Conservation (phyloP, 1,140 invertebrate species). For the Penaeus japonicus region DNA sequence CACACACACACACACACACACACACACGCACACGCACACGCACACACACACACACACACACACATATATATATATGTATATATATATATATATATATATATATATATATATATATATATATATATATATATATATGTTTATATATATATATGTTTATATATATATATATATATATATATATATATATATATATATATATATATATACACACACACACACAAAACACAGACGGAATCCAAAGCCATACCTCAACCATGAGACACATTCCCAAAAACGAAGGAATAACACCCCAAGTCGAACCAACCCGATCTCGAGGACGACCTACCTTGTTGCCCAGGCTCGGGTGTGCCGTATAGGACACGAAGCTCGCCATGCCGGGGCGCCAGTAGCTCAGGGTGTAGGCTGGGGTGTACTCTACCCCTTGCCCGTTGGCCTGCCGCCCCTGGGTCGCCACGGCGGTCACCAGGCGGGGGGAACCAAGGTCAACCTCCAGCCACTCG, state of each 20-base stretch:
- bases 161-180: background rate
- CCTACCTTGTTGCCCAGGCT: slow-evolving; percentile 30
- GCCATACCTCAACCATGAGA: background rate
- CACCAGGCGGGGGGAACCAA: slow-evolving; percentile 73
- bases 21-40: background rate
- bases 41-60: background rate
- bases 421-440: slow-evolving; percentile 79
- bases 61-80: background rate
- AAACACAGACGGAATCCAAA: background rate
- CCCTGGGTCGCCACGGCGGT: slow-evolving; percentile 81
- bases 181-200: background rate
- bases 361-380: slow-evolving; percentile 71
- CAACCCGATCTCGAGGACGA: too few species aligned
- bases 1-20: background rate
- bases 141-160: background rate
- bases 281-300: too few species aligned
- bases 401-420: slow-evolving; percentile 78
- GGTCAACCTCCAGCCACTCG: slow-evolving; percentile 80
- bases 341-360: slow-evolving; percentile 68
- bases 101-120: background rate
- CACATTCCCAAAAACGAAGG: too few species aligned
- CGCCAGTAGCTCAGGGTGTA: slow-evolving; percentile 80
- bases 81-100: background rate
- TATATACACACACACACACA: background rate
- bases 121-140: background rate